These are phyloP conservation scores for Rhinogobio ventralis DNA, from an alignment of 2,797 vertebrate species.

Conservation along the genomic window DNA sequence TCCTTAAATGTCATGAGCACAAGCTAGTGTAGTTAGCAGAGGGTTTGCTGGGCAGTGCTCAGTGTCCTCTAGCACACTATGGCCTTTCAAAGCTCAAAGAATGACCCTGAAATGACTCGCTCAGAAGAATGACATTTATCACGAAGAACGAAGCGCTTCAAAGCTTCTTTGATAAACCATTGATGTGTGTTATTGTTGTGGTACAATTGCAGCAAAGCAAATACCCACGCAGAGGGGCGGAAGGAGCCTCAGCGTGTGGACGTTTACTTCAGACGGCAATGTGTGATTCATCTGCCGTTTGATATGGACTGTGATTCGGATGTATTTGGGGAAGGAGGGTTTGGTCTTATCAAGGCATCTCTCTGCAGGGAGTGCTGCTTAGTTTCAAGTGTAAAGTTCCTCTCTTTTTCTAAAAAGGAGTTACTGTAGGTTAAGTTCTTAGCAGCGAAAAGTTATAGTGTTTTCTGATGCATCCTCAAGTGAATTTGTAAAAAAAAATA, in stretches of 20 bases:
- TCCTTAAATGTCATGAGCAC: slow-evolving; percentile 43
- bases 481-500: not conserved
- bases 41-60: slow-evolving; percentile 24
- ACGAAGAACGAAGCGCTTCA: slow-evolving; percentile 53
- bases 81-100: slow-evolving; percentile 54
- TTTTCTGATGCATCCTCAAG: slow-evolving; percentile 20
- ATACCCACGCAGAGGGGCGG: slow-evolving; percentile 19
- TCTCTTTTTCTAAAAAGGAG: not conserved
- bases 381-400: slow-evolving; percentile 21
- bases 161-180: slow-evolving; percentile 57
- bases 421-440: slow-evolving; percentile 17
- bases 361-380: slow-evolving; percentile 18
- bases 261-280: slow-evolving; percentile 37
- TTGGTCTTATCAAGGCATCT: slow-evolving; percentile 37
- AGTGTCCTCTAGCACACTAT: slow-evolving; percentile 37
- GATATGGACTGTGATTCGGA: slow-evolving; percentile 34
- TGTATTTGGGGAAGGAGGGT: slow-evolving; percentile 18
- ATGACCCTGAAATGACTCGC: slow-evolving; percentile 52
- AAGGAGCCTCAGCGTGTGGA: slow-evolving; percentile 42
- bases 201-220: slow-evolving; percentile 49
- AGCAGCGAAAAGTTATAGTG: slow-evolving; percentile 10
- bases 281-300: slow-evolving; percentile 46
- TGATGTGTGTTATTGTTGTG: slow-evolving; percentile 59
- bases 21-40: slow-evolving; percentile 16
- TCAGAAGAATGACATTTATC: slow-evolving; percentile 58